Percentiles rank a stretch among this genome's conserved stretches.
These are phyloP conservation scores for Xiphophorus maculatus DNA, from an alignment of 2,113 vertebrate species.

Conservation along the genomic window DNA sequence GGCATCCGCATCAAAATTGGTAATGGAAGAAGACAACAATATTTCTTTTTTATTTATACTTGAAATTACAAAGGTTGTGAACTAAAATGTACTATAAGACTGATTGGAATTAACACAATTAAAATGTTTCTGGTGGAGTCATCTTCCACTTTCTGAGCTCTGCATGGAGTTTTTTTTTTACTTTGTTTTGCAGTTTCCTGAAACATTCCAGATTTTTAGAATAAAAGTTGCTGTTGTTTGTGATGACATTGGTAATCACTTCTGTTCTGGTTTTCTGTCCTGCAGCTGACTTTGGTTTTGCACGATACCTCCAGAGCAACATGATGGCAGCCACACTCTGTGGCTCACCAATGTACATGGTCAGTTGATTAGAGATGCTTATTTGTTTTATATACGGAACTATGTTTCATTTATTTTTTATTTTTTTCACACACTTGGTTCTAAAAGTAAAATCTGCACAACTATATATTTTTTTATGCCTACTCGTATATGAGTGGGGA, in stretches of 20 bases:
- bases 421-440: too few relatives aligned
- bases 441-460: too few relatives aligned
- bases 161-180: too few relatives aligned
- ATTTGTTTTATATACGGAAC: background rate
- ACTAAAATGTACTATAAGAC: too few relatives aligned
- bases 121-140: too few relatives aligned
- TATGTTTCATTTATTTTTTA: background rate
- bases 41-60: background rate
- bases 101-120: too few relatives aligned
- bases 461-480: too few relatives aligned
- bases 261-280: conserved; percentile 38
- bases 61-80: background rate
- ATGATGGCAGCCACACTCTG: conserved; percentile 99
- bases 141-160: too few relatives aligned
- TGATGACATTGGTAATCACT: background rate
- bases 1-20: conserved; percentile 97
- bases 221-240: background rate
- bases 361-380: conserved; percentile 72
- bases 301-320: conserved; percentile 97
- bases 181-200: too few relatives aligned
- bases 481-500: too few relatives aligned
- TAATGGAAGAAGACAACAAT: conserved; percentile 45
- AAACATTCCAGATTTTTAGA: background rate
- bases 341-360: conserved; percentile 99
- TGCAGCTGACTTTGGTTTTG: conserved; percentile 97